Conservation (phyloP, 2,113 vertebrate species). For the Candoia aspera region DNA sequence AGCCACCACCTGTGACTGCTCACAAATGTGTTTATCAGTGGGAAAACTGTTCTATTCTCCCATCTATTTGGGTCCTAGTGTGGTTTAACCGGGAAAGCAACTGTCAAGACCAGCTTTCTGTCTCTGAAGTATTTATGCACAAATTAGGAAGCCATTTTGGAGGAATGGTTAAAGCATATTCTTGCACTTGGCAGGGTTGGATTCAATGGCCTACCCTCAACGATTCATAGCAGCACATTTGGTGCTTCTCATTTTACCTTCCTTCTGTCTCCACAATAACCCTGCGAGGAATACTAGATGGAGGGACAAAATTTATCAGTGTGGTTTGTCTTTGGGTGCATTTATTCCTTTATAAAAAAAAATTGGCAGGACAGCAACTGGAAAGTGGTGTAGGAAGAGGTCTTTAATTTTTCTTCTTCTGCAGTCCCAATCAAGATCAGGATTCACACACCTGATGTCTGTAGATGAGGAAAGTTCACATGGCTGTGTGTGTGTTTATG, state of each 20-base stretch:
- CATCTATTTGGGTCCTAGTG: not conserved
- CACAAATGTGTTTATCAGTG: not conserved
- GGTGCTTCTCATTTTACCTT: too few relatives aligned
- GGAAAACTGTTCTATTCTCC: not conserved
- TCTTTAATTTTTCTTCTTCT: not conserved
- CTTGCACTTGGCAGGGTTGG: not conserved
- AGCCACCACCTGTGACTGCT: not conserved
- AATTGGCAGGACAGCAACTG: not conserved
- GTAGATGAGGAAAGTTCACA: not conserved
- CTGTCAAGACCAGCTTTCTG: not conserved
- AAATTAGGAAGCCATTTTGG: not conserved
- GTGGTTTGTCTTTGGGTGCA: not conserved
- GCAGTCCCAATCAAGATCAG: not conserved
- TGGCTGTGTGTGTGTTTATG: not conserved
- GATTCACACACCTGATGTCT: not conserved
- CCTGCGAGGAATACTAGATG: too few relatives aligned
- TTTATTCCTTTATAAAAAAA: not conserved
- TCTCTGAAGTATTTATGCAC: not conserved
- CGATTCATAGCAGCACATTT: not conserved
- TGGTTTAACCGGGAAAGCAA: not conserved
- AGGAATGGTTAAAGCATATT: not conserved
- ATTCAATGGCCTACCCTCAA: not conserved
- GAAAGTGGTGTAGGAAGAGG: not conserved
- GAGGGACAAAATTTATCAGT: not conserved
- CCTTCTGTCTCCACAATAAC: too few relatives aligned